Conservation (phyloP, 1,140 invertebrate species). For the Dryas iulia region DNA sequence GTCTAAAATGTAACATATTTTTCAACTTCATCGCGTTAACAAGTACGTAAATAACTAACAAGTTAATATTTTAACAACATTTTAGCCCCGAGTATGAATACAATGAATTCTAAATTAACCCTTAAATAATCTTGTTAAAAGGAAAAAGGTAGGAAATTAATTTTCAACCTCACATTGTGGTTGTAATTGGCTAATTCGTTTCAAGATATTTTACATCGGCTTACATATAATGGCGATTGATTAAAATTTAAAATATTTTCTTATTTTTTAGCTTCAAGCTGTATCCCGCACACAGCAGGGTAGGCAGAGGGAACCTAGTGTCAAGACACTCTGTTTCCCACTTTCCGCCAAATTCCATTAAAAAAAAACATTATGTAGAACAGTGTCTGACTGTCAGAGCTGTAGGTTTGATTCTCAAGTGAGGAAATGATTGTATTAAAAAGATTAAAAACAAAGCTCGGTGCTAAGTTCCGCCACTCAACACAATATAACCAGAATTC, state of each 20-base stretch:
- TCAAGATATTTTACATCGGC: constrained; percentile 10
- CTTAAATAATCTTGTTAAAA: constrained; percentile 61
- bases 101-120: constrained; percentile 59
- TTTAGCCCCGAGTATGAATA: constrained; percentile 34
- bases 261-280: no score
- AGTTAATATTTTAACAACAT: constrained; percentile 9
- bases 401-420: not conserved
- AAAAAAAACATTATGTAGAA: no score
- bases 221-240: not conserved
- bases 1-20: not conserved
- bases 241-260: not conserved
- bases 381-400: not conserved
- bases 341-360: no score
- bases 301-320: no score
- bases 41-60: constrained; percentile 13
- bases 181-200: constrained; percentile 56
- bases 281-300: no score
- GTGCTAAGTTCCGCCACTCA: no score
- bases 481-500: no score
- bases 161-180: constrained; percentile 50
- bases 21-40: constrained; percentile 8
- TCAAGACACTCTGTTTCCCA: no score
- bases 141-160: constrained; percentile 58
- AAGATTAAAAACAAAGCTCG: no score
- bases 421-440: not conserved